Base-by-base conservation (phyloP, 2,888 invertebrate species). In the Yponomeuta plumbellus region DNA sequence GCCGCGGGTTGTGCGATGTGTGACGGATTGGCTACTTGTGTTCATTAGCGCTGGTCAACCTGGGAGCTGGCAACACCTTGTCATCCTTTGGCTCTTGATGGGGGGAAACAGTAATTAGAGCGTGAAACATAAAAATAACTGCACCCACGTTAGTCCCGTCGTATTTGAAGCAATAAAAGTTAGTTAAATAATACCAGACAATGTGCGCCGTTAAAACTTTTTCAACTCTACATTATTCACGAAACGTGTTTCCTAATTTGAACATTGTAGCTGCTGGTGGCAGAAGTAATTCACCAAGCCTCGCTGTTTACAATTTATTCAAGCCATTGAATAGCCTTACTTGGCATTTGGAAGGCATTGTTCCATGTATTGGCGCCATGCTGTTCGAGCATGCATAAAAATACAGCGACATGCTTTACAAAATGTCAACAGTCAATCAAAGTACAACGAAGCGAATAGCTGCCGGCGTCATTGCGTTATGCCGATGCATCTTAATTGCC, bases 361-460 rank as follows among this genome's bases (percentile, higher is more conserved):
- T 23, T 22, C 56, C 22, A 22, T 56, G 56, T 11, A 44, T 13
- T n/a, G 23, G 64, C 62, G 67, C 58, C 71, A 66, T 73, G 71
- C 70, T 68, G 70, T 70, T 74, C 72, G 70, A 67, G 70, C 70
- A 52, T 71, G 70, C 72, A 71, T 74, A 21, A 44, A 52, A 52
- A 52, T 52, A 52, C 44, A 52, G 44, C 44, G 44, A 52, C 44
- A 52, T 52, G 44, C 13, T 52, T 52, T 52, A 70, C 71, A 72
- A 78, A 80, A 81, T 84, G 84, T 86, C 85, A 85, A 80, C 84
- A 83, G 81, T 80, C 83, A 79, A 86, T 86, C 81, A 85, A 84
- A 84, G 76, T 74, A 73, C 77, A 80, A 77, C 75, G 75, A 77
- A 76, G 75, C 71, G 67, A 44, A 10, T 40, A 20, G 20, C 63